These are phyloP conservation scores for Mnemiopsis leidyi DNA, from an alignment of 37 sponge, comb jelly and placozoan species.

Conservation along the genomic window DNA sequence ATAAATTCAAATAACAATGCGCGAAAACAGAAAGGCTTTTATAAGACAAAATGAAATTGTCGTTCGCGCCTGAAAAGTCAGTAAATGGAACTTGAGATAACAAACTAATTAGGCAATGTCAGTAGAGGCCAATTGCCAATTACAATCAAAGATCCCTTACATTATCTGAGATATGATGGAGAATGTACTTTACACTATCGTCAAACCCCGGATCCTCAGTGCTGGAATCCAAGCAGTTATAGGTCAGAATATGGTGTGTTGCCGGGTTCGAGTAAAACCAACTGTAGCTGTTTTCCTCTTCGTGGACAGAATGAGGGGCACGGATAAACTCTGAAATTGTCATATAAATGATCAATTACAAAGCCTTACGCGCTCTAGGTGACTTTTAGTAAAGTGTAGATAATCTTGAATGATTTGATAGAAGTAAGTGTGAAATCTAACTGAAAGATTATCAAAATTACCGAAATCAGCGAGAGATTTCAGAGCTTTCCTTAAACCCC, in stretches of 20 bases:
- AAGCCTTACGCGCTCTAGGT: too few species aligned
- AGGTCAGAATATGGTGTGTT: slow-evolving; percentile 18
- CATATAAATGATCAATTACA: not conserved
- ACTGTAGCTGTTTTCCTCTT: slow-evolving; percentile 44
- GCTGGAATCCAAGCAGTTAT: slow-evolving; percentile 21
- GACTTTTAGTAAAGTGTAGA: too few species aligned
- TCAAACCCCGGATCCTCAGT: slow-evolving; percentile 62
- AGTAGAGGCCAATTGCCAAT: too few species aligned
- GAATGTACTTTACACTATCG: not conserved
- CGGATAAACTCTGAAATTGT: slow-evolving; percentile 53
- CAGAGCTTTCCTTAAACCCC: slow-evolving; percentile 32
- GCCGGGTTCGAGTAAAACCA: slow-evolving; percentile 56
- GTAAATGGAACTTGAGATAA: not conserved
- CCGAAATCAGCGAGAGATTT: slow-evolving; percentile 60
- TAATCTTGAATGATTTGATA: too few species aligned
- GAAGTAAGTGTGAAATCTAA: too few species aligned
- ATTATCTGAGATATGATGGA: not conserved
- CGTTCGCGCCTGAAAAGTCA: not conserved
- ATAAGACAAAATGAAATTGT: not conserved
- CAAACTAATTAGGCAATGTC: too few species aligned
- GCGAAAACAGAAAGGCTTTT: not conserved
- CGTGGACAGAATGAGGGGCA: slow-evolving; percentile 40
- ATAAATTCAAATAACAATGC: too few species aligned
- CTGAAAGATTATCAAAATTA: not conserved
- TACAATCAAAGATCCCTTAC: not conserved